Conservation (phyloP, 92 coral and sea anemone species). For the Actinernus sp. region DNA sequence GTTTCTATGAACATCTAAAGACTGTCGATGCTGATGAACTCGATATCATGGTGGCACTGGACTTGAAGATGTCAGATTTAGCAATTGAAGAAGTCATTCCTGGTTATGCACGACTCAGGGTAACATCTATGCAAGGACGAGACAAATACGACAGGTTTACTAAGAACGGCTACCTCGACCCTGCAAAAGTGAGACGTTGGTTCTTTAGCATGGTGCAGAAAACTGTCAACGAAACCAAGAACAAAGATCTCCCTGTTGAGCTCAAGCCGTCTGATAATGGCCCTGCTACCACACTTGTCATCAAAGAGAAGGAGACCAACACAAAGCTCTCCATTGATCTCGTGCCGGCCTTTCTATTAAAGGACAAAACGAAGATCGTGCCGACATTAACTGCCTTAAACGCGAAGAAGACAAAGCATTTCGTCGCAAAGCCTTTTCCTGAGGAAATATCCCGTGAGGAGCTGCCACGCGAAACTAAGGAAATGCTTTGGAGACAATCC, state of each 20-base stretch:
- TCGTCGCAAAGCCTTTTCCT: constrained; percentile 24
- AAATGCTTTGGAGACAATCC: constrained; percentile 82
- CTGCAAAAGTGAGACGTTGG: constrained; percentile 63
- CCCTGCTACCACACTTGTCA: constrained; percentile 25
- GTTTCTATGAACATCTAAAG: constrained; percentile 73
- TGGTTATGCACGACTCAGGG: constrained; percentile 51
- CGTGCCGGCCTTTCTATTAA: constrained; percentile 45
- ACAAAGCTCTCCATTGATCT: constrained; percentile 17
- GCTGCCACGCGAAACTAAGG: background rate
- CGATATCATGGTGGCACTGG: constrained; percentile 68
- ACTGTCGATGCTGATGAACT: constrained; percentile 54
- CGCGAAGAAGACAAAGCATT: background rate
- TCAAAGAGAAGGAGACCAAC: background rate
- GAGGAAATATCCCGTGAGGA: background rate
- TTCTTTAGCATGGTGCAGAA: constrained; percentile 43
- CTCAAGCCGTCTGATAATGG: constrained; percentile 17
- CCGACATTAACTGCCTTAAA: background rate
- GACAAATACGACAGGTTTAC: constrained; percentile 37
- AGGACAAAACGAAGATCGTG: constrained; percentile 22
- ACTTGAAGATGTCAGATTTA: constrained; percentile 27
- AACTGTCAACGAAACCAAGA: constrained; percentile 8
- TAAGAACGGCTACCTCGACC: constrained; percentile 25
- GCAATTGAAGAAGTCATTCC: constrained; percentile 28
- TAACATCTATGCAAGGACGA: constrained; percentile 1
- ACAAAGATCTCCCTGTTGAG: background rate